Percentiles rank a stretch among this genome's conserved stretches.
phyloP scores from a whole-genome alignment of 2,888 invertebrate species.

The Cyaniris semiargus region DNA sequence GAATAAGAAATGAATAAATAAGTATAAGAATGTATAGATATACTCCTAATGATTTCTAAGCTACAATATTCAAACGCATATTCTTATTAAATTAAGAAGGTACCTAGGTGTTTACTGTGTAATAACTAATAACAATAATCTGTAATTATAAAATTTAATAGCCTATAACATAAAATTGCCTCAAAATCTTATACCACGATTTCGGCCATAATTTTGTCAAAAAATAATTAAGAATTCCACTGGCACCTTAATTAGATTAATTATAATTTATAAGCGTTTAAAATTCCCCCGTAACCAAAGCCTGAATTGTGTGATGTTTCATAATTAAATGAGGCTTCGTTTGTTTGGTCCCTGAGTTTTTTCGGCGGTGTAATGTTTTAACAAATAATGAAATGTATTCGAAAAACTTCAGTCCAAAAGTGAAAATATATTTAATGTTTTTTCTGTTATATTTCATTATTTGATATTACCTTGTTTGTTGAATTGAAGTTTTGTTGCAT shows the following conservation, averaged over 20 bases:
- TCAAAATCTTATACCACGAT: neutral
- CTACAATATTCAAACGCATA: too few species aligned
- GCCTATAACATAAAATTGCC: neutral
- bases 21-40: too few species aligned
- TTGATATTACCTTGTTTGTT: neutral
- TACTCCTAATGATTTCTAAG: too few species aligned
- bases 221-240: slow-evolving; percentile 18
- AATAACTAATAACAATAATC: neutral
- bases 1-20: too few species aligned
- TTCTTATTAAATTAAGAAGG: neutral
- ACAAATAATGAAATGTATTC: slow-evolving; percentile 14
- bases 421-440: neutral
- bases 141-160: neutral
- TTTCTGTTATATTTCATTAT: too few species aligned
- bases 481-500: neutral
- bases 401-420: neutral
- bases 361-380: slow-evolving; percentile 9
- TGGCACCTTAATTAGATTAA: slow-evolving; percentile 18
- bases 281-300: slow-evolving; percentile 19
- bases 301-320: slow-evolving; percentile 30
- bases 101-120: neutral
- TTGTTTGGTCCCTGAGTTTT: neutral
- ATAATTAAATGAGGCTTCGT: slow-evolving; percentile 21
- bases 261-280: slow-evolving; percentile 26
- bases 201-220: slow-evolving; percentile 24